Conservation (phyloP, 2,113 vertebrate genomes). For the Suricata suricatta region DNA sequence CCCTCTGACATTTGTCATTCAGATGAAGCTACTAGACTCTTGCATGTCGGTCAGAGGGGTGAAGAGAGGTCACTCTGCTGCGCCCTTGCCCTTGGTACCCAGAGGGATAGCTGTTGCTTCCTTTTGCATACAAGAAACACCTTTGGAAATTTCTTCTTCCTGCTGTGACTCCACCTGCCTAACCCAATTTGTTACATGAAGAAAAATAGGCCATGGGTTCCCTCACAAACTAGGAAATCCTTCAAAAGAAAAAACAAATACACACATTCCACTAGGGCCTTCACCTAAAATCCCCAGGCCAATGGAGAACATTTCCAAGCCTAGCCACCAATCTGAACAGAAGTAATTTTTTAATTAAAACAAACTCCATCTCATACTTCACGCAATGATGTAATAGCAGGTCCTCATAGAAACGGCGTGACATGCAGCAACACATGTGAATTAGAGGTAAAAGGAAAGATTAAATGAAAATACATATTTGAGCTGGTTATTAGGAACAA, state of each 20-base stretch:
- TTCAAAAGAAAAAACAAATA: background rate
- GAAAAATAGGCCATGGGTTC: constrained; percentile 27
- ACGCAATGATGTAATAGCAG: background rate
- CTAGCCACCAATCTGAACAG: constrained; percentile 32
- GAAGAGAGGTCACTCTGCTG: background rate
- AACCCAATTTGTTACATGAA: background rate
- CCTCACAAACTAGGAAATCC: constrained; percentile 5
- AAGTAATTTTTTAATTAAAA: constrained; percentile 69
- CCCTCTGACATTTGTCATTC: background rate
- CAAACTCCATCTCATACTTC: constrained; percentile 2
- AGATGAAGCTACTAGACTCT: background rate
- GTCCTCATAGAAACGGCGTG: constrained; percentile 56
- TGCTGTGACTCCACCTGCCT: background rate
- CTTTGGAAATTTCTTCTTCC: background rate
- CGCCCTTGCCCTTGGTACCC: background rate
- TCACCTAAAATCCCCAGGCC: constrained; percentile 15
- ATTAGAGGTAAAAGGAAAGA: constrained; percentile 61
- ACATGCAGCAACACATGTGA: background rate
- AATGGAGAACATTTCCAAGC: constrained; percentile 1
- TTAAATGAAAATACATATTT: constrained; percentile 69
- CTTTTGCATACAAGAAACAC: background rate
- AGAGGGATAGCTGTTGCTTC: background rate
- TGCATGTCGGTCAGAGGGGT: background rate
- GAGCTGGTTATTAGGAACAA: constrained; percentile 48
- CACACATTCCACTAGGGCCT: background rate